A percentile compares a stretch with the other conserved stretches of the same genome.
These are phyloP conservation scores for Hemithea aestivaria DNA, from an alignment of 2,888 invertebrate species.

Conservation along the genomic window DNA sequence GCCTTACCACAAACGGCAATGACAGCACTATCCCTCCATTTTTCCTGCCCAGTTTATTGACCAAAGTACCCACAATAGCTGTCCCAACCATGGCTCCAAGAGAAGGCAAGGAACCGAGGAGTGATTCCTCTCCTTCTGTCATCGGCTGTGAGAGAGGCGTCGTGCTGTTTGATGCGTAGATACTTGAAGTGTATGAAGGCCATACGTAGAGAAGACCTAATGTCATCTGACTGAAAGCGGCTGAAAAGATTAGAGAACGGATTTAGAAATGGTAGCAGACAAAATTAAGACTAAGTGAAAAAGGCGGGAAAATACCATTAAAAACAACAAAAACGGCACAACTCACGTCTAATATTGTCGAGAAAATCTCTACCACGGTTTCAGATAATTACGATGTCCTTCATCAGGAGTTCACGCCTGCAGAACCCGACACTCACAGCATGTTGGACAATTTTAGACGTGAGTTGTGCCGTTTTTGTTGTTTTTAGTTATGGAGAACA, in stretches of 20 bases:
- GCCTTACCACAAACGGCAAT: slow-evolving; percentile 70
- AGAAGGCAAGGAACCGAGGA: slow-evolving; percentile 77
- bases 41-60: slow-evolving; percentile 76
- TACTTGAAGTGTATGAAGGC: slow-evolving; percentile 77
- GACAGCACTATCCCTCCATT: slow-evolving; percentile 70
- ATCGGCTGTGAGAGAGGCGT: slow-evolving; percentile 65
- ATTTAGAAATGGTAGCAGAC: not conserved
- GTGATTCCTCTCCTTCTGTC: slow-evolving; percentile 66
- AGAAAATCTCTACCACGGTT: too few relatives aligned
- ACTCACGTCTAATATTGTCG: too few relatives aligned
- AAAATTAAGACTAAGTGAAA: not conserved
- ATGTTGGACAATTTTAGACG: too few relatives aligned
- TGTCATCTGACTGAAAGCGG: slow-evolving; percentile 45
- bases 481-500: too few relatives aligned
- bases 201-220: slow-evolving; percentile 71
- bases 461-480: too few relatives aligned
- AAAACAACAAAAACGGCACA: too few relatives aligned
- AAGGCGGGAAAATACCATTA: too few relatives aligned
- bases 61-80: slow-evolving; percentile 60
- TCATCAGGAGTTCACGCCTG: too few relatives aligned
- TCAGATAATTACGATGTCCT: too few relatives aligned
- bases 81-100: slow-evolving; percentile 74
- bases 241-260: slow-evolving; percentile 35
- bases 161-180: slow-evolving; percentile 55
- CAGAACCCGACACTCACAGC: too few relatives aligned